Evolutionary conservation across 2,113 vertebrate genomes (phyloP).

Genomic region (Puffinus mauretanicus): DNA sequence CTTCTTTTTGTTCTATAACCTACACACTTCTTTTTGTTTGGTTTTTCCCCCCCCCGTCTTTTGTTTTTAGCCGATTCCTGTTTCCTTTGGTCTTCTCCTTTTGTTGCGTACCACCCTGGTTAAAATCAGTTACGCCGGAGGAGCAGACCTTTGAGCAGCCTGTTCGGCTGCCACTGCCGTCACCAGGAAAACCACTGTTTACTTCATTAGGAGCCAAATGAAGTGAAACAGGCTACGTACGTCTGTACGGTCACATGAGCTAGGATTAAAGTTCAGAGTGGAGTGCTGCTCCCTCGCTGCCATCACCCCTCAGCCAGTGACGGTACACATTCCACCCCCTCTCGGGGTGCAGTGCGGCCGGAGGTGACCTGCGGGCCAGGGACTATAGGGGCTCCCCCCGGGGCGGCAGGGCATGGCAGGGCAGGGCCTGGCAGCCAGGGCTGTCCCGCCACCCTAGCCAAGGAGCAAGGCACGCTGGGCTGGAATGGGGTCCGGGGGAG

Average conservation of each 20-base stretch:
- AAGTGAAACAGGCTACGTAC: not conserved
- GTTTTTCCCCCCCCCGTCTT: not conserved
- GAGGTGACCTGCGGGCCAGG: not conserved
- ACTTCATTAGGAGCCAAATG: not conserved
- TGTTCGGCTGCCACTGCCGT: not conserved
- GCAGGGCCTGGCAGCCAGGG: not conserved
- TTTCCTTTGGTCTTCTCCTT: not conserved
- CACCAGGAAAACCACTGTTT: not conserved
- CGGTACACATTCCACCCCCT: not conserved
- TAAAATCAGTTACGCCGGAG: not conserved
- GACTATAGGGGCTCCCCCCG: fast-evolving
- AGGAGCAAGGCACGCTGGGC: not conserved
- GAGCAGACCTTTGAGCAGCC: not conserved
- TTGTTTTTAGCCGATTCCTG: not conserved
- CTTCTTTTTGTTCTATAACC: not conserved
- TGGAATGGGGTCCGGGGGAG: not conserved
- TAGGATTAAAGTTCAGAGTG: not conserved
- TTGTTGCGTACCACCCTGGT: not conserved
- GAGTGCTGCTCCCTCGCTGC: not conserved
- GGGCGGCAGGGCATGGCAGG: not conserved
- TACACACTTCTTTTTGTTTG: not conserved
- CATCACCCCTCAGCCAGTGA: not conserved
- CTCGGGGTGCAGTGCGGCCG: not conserved
- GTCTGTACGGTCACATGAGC: not conserved
- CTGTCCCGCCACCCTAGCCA: not conserved